Evolutionary conservation across 2,888 invertebrate genomes (phyloP).

Genomic region (Cistogaster globosa): DNA sequence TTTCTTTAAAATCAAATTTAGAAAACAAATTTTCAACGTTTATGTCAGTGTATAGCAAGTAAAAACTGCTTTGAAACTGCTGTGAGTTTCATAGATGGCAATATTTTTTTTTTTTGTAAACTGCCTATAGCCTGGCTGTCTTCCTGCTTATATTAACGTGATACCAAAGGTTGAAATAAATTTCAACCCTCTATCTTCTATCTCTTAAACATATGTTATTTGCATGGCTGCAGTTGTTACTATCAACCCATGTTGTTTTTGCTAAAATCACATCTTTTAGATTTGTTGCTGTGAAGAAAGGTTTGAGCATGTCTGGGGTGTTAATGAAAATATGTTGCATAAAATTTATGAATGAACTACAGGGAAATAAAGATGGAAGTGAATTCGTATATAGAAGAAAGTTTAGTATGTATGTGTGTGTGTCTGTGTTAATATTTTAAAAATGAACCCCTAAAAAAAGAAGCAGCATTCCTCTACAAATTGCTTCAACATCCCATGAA

Average conservation of each 20-base stretch:
- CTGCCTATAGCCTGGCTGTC: constrained; percentile 27
- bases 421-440: constrained; percentile 20
- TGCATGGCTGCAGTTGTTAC: constrained; percentile 41
- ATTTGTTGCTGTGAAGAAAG: constrained; percentile 29
- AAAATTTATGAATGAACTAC: constrained; percentile 68
- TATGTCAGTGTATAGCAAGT: too few species aligned
- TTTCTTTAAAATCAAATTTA: too few species aligned
- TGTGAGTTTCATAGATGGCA: constrained; percentile 17
- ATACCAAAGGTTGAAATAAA: constrained; percentile 9
- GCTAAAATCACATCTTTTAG: constrained; percentile 15
- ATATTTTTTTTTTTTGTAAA: constrained; percentile 10
- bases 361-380: constrained; percentile 54
- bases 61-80: not conserved
- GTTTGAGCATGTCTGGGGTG: constrained; percentile 72
- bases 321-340: constrained; percentile 70
- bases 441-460: constrained; percentile 37
- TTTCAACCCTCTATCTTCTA: constrained; percentile 55
- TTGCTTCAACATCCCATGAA: constrained; percentile 21
- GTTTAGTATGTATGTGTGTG: constrained; percentile 15
- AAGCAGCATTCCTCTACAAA: constrained; percentile 50
- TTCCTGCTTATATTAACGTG: constrained; percentile 16
- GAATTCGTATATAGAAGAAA: constrained; percentile 7
- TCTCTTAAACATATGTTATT: constrained; percentile 30
- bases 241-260: constrained; percentile 5
- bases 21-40: too few species aligned